Percentiles rank a stretch among this genome's conserved stretches.
phyloP scores from a whole-genome alignment of 2,797 vertebrate species.

The Amazona finschi region DNA sequence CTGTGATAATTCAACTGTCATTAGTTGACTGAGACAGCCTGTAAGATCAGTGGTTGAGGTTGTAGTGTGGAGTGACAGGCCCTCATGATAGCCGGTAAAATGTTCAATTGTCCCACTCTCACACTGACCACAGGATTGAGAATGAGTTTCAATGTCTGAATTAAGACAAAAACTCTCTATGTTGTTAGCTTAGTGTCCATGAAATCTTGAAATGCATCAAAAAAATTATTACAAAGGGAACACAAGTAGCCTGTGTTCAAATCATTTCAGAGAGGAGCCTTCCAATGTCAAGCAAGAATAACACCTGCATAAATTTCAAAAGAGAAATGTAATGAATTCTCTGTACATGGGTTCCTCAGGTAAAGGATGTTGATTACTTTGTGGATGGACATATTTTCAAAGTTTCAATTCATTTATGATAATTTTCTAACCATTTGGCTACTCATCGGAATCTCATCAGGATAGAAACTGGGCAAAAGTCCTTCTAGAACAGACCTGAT shows the following conservation, averaged over 20 bases:
- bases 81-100: background rate
- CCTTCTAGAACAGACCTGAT: constrained; percentile 45
- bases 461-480: constrained; percentile 20
- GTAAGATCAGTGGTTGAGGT: background rate
- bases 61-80: background rate
- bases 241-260: background rate
- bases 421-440: constrained; percentile 35
- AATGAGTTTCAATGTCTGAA: background rate
- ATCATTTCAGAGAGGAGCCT: background rate
- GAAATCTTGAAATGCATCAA: background rate
- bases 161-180: background rate
- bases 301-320: background rate
- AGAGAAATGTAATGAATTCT: background rate
- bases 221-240: background rate
- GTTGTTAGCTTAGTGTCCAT: background rate
- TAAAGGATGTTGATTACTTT: background rate
- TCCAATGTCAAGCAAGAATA: background rate
- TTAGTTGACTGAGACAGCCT: background rate
- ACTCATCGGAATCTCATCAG: constrained; percentile 24
- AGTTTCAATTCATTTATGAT: background rate
- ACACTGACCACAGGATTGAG: background rate
- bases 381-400: background rate
- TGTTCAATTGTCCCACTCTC: background rate
- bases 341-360: background rate
- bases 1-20: background rate